Evolutionary conservation across 2,797 vertebrate genomes (phyloP).

Genomic region (Sciurus vulgaris): DNA sequence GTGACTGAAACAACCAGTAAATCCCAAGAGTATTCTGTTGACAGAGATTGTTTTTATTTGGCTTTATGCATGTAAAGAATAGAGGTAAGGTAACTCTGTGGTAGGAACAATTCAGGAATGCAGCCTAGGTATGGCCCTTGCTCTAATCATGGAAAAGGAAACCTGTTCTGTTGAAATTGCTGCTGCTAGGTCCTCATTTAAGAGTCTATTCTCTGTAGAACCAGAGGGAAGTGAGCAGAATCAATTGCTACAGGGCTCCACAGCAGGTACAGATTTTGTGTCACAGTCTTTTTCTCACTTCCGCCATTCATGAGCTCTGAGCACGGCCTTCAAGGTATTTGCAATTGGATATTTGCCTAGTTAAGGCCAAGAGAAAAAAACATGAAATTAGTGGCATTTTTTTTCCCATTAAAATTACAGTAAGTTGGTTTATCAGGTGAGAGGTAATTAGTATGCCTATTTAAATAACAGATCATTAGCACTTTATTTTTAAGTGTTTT

Average conservation of each 20-base stretch:
- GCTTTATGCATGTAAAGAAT: background rate
- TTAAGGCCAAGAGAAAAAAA: slow-evolving; percentile 23
- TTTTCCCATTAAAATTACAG: slow-evolving; percentile 54
- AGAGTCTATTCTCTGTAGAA: background rate
- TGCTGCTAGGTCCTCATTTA: background rate
- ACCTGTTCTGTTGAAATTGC: background rate
- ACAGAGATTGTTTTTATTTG: background rate
- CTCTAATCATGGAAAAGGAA: background rate
- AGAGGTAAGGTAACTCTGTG: background rate
- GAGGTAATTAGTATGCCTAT: slow-evolving; percentile 23
- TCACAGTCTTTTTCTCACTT: background rate
- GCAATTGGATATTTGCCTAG: background rate
- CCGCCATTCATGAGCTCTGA: background rate
- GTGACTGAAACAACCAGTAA: background rate
- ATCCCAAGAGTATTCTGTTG: background rate
- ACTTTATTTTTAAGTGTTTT: slow-evolving; percentile 43
- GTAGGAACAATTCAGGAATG: background rate
- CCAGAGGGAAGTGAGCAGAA: background rate
- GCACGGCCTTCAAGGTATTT: background rate
- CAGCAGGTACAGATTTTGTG: background rate
- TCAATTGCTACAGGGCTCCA: background rate
- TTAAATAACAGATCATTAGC: slow-evolving; percentile 42
- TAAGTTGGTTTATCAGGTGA: slow-evolving; percentile 31
- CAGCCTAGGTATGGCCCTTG: background rate
- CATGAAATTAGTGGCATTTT: background rate